Conservation (phyloP, 2,797 vertebrate genomes). For the Phylloscopus collybita region DNA sequence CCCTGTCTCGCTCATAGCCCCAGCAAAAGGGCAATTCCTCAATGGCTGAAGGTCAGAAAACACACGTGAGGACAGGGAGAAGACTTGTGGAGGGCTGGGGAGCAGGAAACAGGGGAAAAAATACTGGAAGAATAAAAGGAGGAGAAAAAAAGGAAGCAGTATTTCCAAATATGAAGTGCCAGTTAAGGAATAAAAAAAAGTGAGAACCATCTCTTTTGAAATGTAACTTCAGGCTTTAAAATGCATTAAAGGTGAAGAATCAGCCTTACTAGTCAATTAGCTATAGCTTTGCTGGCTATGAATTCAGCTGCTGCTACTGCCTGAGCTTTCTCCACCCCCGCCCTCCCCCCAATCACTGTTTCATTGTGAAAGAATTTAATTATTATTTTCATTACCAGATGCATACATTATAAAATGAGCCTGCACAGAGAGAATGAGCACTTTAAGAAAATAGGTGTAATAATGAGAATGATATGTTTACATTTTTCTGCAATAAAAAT, state of each 20-base stretch:
- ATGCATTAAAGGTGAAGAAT: background rate
- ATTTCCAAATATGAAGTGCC: background rate
- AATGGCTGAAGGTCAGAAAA: background rate
- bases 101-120: background rate
- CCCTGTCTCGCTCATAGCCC: background rate
- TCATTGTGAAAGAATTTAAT: constrained; percentile 54
- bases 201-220: background rate
- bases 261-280: background rate
- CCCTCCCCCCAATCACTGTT: background rate
- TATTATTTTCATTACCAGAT: constrained; percentile 60
- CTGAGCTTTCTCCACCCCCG: background rate
- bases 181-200: background rate
- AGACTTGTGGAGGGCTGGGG: background rate
- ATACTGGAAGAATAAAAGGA: background rate
- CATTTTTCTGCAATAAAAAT: background rate
- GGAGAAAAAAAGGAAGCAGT: background rate
- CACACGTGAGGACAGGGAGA: background rate
- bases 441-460: constrained; percentile 16
- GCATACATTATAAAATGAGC: constrained; percentile 38
- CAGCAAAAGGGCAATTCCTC: background rate
- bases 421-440: background rate
- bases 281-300: background rate
- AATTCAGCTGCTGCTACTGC: background rate
- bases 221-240: background rate
- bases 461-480: constrained; percentile 22